Base-by-base conservation (phyloP, 2,888 invertebrate species). In the Buathra laborator region DNA sequence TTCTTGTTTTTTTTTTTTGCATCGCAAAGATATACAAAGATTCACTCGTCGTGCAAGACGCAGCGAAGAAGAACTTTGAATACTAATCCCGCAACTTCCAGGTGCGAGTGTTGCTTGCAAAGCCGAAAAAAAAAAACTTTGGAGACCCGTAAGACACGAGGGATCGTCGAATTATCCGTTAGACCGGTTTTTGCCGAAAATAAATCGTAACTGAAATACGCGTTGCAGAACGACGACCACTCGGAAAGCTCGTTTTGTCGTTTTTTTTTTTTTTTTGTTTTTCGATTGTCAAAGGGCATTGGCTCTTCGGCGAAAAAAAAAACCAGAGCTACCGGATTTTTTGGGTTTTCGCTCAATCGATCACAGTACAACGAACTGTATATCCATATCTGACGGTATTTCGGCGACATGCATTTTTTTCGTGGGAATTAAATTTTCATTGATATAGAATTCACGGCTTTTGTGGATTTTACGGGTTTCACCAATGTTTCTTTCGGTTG, bases 1-100 rank as follows among this genome's bases (percentile, higher is more conserved):
- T 9, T 64, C 46, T 24, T 12, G 9, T 75, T 32, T 66, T 66
- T 64, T 66, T 37, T 37, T 10, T 46, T 62, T 51, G 70, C 62
- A 6, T 14, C 14, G n/a, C 43, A 37, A 10, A 53, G 72, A 51
- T 12, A 70, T 19, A 53, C 7, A 46, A 66, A 62, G 32, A 59
- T 79, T 56, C 44, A 3, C 71, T 67, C 16, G 10, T 10, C 46
- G 19, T 62, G 10, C 43, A 76, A 80, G 76, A 62, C 32, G 24
- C 24, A 24, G 51, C 59, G 37, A 19, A 53, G 24, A 64, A 62
- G 72, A 59, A 66, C 56, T 67, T 46, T n/a, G 16, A 74, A 81
- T 74, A 77, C 80, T 87, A 86, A 88, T 88, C 86, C 80, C 76
- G 76, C 51, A 56, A 48, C 59, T 64, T 79, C 88, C 87, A 87